Conservation (phyloP, 1,140 invertebrate species). For the Caenorhabditis remanei region DNA sequence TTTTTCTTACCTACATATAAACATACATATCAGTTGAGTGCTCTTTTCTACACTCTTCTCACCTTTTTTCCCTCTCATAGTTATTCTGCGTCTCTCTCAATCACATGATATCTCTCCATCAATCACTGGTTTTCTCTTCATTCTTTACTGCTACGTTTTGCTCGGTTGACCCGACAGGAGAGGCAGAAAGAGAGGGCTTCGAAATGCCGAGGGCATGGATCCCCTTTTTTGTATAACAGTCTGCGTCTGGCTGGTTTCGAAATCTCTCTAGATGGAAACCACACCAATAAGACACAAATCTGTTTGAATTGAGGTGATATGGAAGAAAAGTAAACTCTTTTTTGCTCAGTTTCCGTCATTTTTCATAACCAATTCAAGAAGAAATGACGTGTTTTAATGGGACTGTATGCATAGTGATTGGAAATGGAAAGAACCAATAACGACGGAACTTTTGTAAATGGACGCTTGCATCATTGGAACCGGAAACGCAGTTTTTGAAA, state of each 20-base stretch:
- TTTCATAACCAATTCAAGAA: background rate
- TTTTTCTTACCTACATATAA: slow-evolving; percentile 15
- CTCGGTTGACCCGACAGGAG: slow-evolving; percentile 15
- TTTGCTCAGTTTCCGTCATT: slow-evolving; percentile 4
- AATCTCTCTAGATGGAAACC: background rate
- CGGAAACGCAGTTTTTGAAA: too few relatives aligned
- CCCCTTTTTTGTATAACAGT: slow-evolving; percentile 18
- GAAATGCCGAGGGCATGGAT: slow-evolving; percentile 22
- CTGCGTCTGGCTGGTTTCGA: slow-evolving; percentile 8
- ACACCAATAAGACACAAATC: background rate
- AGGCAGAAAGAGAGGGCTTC: background rate
- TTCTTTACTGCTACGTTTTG: background rate
- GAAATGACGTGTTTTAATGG: background rate
- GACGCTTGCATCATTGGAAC: too few relatives aligned
- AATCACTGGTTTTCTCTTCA: slow-evolving; percentile 9
- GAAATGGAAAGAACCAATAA: background rate
- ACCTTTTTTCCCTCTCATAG: slow-evolving; percentile 8
- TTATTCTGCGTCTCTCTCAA: slow-evolving; percentile 37
- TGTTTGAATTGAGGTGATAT: slow-evolving; percentile 25
- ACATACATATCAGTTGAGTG: slow-evolving; percentile 5
- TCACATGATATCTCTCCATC: background rate
- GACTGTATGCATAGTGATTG: slow-evolving; percentile 28
- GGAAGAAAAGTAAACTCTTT: slow-evolving; percentile 18
- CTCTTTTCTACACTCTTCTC: background rate
- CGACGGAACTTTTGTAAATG: background rate